Evolutionary conservation across 2,888 invertebrate genomes (phyloP).

Genomic region (Meganola albula): DNA sequence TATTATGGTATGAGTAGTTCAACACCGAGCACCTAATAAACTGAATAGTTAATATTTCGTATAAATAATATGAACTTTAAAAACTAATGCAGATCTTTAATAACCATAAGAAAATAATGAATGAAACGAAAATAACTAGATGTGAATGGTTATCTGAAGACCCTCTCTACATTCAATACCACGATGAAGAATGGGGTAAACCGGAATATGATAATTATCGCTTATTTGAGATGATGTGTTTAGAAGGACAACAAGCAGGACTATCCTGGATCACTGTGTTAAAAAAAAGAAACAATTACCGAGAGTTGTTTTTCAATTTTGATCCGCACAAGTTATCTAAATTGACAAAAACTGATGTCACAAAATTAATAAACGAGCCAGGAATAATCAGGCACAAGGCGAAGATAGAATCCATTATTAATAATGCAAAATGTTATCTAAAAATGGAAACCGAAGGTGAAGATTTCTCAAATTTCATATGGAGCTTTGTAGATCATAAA

Average conservation of each 20-base stretch:
- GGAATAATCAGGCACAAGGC: slow-evolving; percentile 53
- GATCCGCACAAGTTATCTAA: slow-evolving; percentile 44
- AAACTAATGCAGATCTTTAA: too few relatives aligned
- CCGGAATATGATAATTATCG: slow-evolving; percentile 42
- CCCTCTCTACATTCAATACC: slow-evolving; percentile 54
- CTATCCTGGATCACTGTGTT: slow-evolving; percentile 63
- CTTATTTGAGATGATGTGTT: slow-evolving; percentile 64
- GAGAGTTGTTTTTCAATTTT: slow-evolving; percentile 46
- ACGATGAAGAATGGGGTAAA: slow-evolving; percentile 66
- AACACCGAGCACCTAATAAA: too few relatives aligned
- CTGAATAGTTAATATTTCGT: too few relatives aligned
- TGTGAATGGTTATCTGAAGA: slow-evolving; percentile 58
- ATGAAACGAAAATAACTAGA: too few relatives aligned
- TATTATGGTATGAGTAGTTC: too few relatives aligned
- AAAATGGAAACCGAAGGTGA: slow-evolving; percentile 48
- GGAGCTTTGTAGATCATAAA: slow-evolving; percentile 53
- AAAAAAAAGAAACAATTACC: slow-evolving; percentile 57
- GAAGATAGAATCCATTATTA: slow-evolving; percentile 56
- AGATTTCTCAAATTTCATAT: slow-evolving; percentile 53
- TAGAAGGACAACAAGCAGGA: slow-evolving; percentile 70
- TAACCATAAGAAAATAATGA: too few relatives aligned
- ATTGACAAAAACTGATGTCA: slow-evolving; percentile 37
- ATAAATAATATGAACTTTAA: too few relatives aligned
- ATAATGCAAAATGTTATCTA: slow-evolving; percentile 54
- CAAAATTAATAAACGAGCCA: slow-evolving; percentile 31